Evolutionary conservation across 2,113 vertebrate genomes (phyloP).

Genomic region (Sinocyclocheilus maitianheensis): DNA sequence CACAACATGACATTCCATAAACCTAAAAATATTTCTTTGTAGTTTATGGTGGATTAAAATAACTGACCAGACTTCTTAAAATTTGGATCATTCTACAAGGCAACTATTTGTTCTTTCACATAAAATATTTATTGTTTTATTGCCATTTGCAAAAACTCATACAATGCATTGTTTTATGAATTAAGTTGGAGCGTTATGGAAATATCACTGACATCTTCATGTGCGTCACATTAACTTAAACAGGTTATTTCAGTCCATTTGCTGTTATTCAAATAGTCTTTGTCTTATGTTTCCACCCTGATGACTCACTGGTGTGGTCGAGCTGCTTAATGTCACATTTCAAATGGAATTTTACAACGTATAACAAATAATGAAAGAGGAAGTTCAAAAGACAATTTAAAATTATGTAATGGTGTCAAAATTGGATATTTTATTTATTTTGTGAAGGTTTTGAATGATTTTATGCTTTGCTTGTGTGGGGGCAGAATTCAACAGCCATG

Average conservation of each 20-base stretch:
- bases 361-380: not conserved
- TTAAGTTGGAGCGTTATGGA: not conserved
- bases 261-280: constrained; percentile 8
- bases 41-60: not conserved
- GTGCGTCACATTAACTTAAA: not conserved
- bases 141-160: not conserved
- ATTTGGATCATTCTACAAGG: not conserved
- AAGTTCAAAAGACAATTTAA: not conserved
- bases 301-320: not conserved
- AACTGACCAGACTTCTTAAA: not conserved
- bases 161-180: not conserved
- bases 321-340: not conserved
- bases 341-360: constrained; percentile 1
- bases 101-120: not conserved
- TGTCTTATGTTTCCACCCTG: constrained; percentile 7
- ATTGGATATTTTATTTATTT: constrained; percentile 23
- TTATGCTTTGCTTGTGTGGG: not conserved
- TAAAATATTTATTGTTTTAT: not conserved
- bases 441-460: not conserved
- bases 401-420: constrained; percentile 2
- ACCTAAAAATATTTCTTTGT: not conserved
- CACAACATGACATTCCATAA: not conserved
- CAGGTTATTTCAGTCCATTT: constrained; percentile 2
- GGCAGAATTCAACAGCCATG: not conserved
- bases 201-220: not conserved